Evolutionary conservation across 2,888 invertebrate species (phyloP).

Genomic region (Dryobotodes eremita): DNA sequence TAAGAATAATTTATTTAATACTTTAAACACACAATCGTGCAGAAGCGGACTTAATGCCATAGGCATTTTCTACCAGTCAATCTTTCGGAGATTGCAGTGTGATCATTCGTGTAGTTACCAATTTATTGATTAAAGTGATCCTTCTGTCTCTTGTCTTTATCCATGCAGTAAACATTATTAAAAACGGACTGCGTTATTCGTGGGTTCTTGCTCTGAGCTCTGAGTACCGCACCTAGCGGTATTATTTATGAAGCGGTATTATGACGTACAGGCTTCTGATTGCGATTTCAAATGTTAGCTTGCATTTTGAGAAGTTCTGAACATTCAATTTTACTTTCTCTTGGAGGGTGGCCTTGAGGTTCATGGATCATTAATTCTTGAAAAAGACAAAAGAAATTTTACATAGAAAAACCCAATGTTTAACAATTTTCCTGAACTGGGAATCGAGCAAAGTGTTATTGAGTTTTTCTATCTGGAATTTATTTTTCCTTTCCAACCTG

Average conservation of each 20-base stretch:
- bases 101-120: not conserved
- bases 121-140: not conserved
- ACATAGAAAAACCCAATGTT: not conserved
- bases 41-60: too few species aligned
- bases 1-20: too few species aligned
- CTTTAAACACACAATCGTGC: too few species aligned
- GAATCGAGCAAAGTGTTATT: not conserved
- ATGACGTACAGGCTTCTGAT: conserved; percentile 53
- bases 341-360: not conserved
- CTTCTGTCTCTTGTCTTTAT: conserved; percentile 46
- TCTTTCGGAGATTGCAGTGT: too few species aligned
- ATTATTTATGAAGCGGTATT: conserved; percentile 37
- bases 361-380: not conserved
- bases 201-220: conserved; percentile 42
- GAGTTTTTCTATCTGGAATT: not conserved
- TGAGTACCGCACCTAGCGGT: conserved; percentile 27
- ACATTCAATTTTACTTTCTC: conserved; percentile 1
- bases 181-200: conserved; percentile 64
- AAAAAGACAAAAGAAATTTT: not conserved
- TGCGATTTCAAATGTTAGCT: conserved; percentile 37
- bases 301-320: conserved; percentile 6
- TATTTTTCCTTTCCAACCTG: too few species aligned
- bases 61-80: too few species aligned
- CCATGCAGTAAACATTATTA: conserved; percentile 74
- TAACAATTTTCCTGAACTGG: not conserved